phyloP scores from a whole-genome alignment of 2,797 vertebrate species.

The Anguilla obscura region DNA sequence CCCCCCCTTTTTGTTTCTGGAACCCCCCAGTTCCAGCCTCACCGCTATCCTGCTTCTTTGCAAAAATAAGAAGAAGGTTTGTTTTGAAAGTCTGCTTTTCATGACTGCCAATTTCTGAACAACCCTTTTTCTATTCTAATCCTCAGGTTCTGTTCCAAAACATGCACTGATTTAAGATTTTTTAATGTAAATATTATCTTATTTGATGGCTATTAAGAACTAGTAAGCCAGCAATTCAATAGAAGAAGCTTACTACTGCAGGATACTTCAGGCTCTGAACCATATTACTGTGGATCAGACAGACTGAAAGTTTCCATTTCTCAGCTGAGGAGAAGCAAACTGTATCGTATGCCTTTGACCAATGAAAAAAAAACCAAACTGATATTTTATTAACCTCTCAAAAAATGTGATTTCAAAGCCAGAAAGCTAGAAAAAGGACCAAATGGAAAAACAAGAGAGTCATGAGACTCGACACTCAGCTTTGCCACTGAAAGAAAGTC shows the following conservation, averaged over 20 bases:
- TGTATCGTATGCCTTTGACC: no score
- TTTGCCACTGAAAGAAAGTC: slow-evolving; percentile 2
- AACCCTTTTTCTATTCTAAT: background rate
- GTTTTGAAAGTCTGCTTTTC: slow-evolving; percentile 6
- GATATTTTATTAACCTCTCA: background rate
- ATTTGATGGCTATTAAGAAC: background rate
- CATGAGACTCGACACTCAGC: background rate
- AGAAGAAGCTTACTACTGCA: background rate
- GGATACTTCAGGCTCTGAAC: background rate
- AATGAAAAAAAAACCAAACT: background rate
- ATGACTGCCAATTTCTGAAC: background rate
- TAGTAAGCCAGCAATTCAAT: background rate
- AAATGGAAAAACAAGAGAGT: background rate
- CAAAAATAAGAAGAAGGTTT: background rate
- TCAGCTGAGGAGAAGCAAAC: background rate
- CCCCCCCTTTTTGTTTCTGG: background rate
- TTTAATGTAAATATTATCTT: background rate
- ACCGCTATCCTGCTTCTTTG: background rate
- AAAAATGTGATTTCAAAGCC: slow-evolving; percentile 1
- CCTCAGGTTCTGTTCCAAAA: background rate
- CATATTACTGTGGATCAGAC: background rate
- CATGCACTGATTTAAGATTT: background rate
- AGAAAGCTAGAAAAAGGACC: background rate
- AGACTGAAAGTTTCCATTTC: background rate
- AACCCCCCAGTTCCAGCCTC: background rate